Evolutionary conservation across 2,113 vertebrate genomes (phyloP), one percentile per base, ranked within the genome.

Genomic region (Sapayoa aenigma): DNA sequence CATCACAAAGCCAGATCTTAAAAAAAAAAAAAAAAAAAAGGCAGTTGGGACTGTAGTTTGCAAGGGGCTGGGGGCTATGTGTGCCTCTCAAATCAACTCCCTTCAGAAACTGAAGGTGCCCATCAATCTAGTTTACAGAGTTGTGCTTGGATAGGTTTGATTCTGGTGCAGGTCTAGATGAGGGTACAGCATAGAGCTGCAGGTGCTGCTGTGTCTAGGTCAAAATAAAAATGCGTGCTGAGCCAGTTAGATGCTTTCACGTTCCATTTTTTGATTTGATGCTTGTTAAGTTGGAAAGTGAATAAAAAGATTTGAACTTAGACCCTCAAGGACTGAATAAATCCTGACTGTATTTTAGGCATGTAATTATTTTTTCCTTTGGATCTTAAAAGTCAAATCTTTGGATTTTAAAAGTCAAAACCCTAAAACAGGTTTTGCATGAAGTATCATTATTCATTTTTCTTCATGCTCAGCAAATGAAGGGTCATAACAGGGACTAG

Each of bases 261-360:
- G 11, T 73, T 53, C 12, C 0, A 0, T 2, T 19, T 66, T 89
- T 78, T 69, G 1, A 31, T 81, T 63, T 82, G 15, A 2, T 35
- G 22, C 41, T 63, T 17, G 35, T 22, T 44, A 79, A 49, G 8
- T 9, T 65, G 35, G 21, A 25, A 28, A 58, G 27, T 3, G 5
- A 8, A 41, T 1, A 3, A 50, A 91, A 87, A 52, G 2, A 23
- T 67, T 59, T 76, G 5, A 65, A 39, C 44, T 72, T 63, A 42
- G 53, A 83, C 80, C 30, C 22, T 88, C 35, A 63, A 65, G 10
- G 9, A 31, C 5, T 35, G 19, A 47, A 37, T 53, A 41, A 85
- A 52, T 75, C 14, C n/a, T 23, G 15, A 63, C 13, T 50, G 10
- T 42, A 68, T 73, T 68, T 42, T 69, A 77, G 41, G 14, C 39